A percentile compares a stretch with the other conserved stretches of the same genome.
These are phyloP conservation scores for Drosophila pectinifera DNA, from an alignment of 1,140 invertebrate species.

Conservation along the genomic window DNA sequence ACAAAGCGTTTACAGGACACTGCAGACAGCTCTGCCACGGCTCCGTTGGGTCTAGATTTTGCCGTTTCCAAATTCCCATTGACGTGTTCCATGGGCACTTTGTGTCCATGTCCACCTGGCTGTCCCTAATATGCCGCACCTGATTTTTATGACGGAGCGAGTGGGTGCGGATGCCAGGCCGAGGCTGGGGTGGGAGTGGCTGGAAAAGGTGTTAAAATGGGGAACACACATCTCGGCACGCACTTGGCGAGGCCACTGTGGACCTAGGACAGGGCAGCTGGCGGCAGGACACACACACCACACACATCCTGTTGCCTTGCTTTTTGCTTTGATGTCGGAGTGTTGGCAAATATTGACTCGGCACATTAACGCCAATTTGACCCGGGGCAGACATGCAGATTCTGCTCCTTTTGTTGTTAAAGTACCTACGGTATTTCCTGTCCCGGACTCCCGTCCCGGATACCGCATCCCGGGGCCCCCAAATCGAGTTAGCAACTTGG, in stretches of 20 bases:
- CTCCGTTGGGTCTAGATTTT: conserved; percentile 20
- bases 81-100: conserved; percentile 32
- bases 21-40: conserved; percentile 26
- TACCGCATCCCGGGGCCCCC: conserved; percentile 6
- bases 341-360: conserved; percentile 69
- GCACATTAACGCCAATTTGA: conserved; percentile 67
- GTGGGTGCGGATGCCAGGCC: background rate
- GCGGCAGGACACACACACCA: conserved; percentile 36
- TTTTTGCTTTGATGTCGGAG: conserved; percentile 65
- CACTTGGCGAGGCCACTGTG: conserved; percentile 40
- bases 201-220: conserved; percentile 46
- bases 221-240: conserved; percentile 32
- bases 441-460: background rate
- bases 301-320: conserved; percentile 36
- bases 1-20: conserved; percentile 72
- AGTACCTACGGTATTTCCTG: conserved; percentile 23
- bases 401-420: conserved; percentile 34
- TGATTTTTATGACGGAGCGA: conserved; percentile 52
- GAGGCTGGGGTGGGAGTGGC: background rate
- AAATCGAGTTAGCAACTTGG: conserved; percentile 52
- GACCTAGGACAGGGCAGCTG: conserved; percentile 51
- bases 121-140: conserved; percentile 48
- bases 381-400: conserved; percentile 42
- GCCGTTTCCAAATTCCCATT: conserved; percentile 42
- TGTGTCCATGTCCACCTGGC: conserved; percentile 30